phyloP scores from a whole-genome alignment of 2,888 invertebrate species.

The Tiphia femorata region DNA sequence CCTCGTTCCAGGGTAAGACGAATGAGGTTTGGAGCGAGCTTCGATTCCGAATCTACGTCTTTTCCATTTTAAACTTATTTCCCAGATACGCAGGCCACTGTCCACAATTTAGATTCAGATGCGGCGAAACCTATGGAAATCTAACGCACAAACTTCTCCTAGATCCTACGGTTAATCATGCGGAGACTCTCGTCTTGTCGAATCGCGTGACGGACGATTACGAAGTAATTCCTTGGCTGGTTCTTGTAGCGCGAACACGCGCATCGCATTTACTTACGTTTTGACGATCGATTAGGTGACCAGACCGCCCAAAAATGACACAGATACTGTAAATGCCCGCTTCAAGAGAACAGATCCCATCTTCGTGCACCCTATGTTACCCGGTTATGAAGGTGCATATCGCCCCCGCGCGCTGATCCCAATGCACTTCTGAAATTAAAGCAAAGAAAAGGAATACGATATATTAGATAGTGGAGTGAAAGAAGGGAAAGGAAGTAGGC shows the following conservation, averaged over 20 bases:
- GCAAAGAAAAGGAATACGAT: too few relatives aligned
- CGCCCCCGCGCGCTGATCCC: too few relatives aligned
- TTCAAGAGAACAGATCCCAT: slow-evolving; percentile 77
- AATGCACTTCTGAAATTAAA: too few relatives aligned
- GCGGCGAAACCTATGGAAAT: slow-evolving; percentile 82
- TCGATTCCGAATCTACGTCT: neutral
- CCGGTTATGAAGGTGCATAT: slow-evolving; percentile 80
- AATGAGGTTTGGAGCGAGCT: neutral
- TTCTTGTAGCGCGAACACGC: neutral
- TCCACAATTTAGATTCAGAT: slow-evolving; percentile 80
- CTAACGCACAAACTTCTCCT: slow-evolving; percentile 78
- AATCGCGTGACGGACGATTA: slow-evolving; percentile 76
- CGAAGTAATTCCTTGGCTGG: slow-evolving; percentile 68
- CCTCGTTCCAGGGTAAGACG: slow-evolving; percentile 78
- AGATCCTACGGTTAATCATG: slow-evolving; percentile 81
- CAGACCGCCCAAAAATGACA: slow-evolving; percentile 76
- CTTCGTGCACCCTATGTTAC: slow-evolving; percentile 80
- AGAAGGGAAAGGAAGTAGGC: neutral
- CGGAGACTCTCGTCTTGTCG: slow-evolving; percentile 78
- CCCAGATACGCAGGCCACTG: slow-evolving; percentile 83
- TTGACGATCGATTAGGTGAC: slow-evolving; percentile 66
- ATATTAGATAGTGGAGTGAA: neutral
- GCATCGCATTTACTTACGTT: neutral
- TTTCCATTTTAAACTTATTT: slow-evolving; percentile 10
- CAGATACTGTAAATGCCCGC: slow-evolving; percentile 77